Base-by-base conservation (phyloP, 2,797 vertebrate species). In the Dryobates pubescens region DNA sequence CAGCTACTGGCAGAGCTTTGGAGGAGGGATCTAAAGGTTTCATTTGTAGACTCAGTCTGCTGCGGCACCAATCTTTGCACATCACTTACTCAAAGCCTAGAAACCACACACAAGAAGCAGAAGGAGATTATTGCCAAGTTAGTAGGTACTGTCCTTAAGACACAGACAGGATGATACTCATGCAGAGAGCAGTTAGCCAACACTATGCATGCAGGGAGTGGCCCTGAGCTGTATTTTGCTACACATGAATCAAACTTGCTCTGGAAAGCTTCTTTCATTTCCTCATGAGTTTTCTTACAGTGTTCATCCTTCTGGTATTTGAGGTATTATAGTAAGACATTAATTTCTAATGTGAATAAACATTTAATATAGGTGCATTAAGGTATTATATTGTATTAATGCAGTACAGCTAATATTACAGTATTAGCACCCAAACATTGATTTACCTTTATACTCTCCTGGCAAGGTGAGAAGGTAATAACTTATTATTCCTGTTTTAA, bases 261-360 rank as follows among this genome's bases (percentile, higher is more conserved):
- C 86, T 80, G 59, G 59, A 94, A 93, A 85, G 90, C 26, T 69
- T 82, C 62, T 80, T 75, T 56, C 34, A 61, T 89, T 96, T 95
- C 89, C 94, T 94, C 82, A 83, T 95, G 76, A 89, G 38, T 87
- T 95, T 91, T 90, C 59, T 69, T 91, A 54, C 6, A 83, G 43
- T 86, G 38, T 72, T 94, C 76, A 94, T 92, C 67, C 41, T 65
- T 53, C 45, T 92, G 91, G 91, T 59, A 94, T 94, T 95, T 83
- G 79, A 95, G 67, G 91, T 65, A 93, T 95, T 95, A 93, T 14
- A 86, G 76, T 61, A 93, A 72, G 34, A 63, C 56, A 78, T 86
- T 69, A 81, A 92, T 77, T 92, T 75, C 69, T 83, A 77, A 89
- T 69, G 67, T 58, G 94, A 92, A 95, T 93, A 87, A 90, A 59